Base-by-base conservation (phyloP, 2,113 vertebrate species). In the Suncus etruscus region DNA sequence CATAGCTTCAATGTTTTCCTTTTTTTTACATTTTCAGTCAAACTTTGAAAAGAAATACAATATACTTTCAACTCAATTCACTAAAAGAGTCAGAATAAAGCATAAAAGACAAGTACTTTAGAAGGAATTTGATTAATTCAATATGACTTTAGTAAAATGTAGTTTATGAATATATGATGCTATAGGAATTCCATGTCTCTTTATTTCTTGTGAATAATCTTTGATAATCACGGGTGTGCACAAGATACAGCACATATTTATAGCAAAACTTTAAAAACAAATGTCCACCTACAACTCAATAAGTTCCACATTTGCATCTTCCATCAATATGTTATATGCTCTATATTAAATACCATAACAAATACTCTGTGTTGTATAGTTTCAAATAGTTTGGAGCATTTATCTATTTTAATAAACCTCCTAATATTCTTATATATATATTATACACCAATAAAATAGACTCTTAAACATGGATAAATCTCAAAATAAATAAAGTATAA, bases 41-140 rank as follows among this genome's bases (percentile, higher is more conserved):
- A 79, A 90, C 50, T 15, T 25, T 82, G 58, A 82, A 95, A 85
- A 91, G 20, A 92, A 85, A 6, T 63, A 83, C 86, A 48, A 45
- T 63, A 89, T 47, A 4, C 32, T 69, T 45, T 87, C 31, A 83
- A 61, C 15, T 90, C 65, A 92, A 77, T 16, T 50, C 75, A 31
- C 11, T 63, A 78, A 61, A 88, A 85, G 82, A 94, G 75, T 66
- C 31, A 76, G 27, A 88, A 90, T 39, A 45, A 93, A 74, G 29
- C 12, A 63, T 61, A 68, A 93, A 81, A 86, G 16, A 54, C 22
- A 85, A 65, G 74, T 72, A 90, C 32, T 83, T 73, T 83, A n/a
- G 31, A 69, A 79, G 92, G 65, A 68, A 81, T 61, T 4, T 85
- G 29, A 22, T 82, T 32, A 75, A 69, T 45, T 15, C 78, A 31